Evolutionary conservation across 1,140 invertebrate species (phyloP).

Genomic region (Diachasma alloeum): DNA sequence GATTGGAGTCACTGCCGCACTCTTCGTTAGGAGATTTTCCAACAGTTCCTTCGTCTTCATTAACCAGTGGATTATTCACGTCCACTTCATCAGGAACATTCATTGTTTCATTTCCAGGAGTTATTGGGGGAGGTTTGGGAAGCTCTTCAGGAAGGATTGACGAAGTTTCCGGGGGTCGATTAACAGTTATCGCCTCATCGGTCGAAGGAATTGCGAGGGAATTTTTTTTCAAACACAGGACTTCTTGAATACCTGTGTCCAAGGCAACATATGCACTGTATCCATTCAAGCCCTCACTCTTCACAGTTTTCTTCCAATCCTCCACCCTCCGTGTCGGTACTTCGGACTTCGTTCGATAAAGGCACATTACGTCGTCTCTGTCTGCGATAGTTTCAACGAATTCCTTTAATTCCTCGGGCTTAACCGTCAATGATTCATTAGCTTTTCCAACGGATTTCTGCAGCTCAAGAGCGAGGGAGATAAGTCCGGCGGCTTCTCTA

Average conservation of each 20-base stretch:
- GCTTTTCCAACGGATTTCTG: not conserved
- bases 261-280: conserved; percentile 35
- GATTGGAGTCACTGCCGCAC: too few species aligned
- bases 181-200: not conserved
- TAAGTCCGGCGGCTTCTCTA: conserved; percentile 21
- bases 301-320: conserved; percentile 38
- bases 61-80: too few species aligned
- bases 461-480: conserved; percentile 4
- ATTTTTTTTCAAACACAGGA: conserved; percentile 40
- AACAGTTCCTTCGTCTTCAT: too few species aligned
- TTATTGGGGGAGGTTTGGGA: too few species aligned
- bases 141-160: too few species aligned
- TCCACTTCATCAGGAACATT: too few species aligned
- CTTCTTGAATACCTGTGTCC: conserved; percentile 34
- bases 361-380: conserved; percentile 40
- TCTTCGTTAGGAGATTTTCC: too few species aligned
- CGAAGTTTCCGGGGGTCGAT: not conserved
- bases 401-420: conserved; percentile 33
- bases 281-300: conserved; percentile 17
- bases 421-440: not conserved
- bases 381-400: conserved; percentile 26
- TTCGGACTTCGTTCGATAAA: conserved; percentile 32
- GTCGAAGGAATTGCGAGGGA: too few species aligned
- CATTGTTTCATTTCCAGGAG: too few species aligned
- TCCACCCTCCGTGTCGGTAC: conserved; percentile 3